Base-by-base conservation (phyloP, 2,888 invertebrate genomes). In the Sisyra terminalis region DNA sequence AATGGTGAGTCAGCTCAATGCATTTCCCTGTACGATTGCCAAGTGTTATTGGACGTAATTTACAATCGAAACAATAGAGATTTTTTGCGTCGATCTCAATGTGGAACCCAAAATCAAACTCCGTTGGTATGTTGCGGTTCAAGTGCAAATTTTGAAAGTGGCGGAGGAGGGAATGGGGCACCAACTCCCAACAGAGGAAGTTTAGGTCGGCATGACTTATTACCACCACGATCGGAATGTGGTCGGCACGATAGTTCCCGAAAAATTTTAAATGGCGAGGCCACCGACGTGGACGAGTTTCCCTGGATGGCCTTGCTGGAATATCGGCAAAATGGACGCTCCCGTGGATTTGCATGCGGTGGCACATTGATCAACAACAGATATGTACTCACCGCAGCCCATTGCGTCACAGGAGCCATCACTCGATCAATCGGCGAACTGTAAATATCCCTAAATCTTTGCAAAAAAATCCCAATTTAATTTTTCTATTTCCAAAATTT, bases 311-410 rank as follows among this genome's bases (percentile, higher is more conserved):
- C 59, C 0, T 54, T 70, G 11, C 54, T 73, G 29, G 61, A 67
- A 40, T 70, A 71, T 51, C 61, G 57, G 43, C 53, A 53, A 29
- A 48, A 52, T 43, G 57, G 55, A 4, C 46, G 46, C 9, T 53
- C 46, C 16, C 34, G 32, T 9, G 51, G 46, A 18, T 55, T 62
- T 18, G 50, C 61, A 1, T 72, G 73, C 48, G 70, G 69, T 1
- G 71, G 69, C 4, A 57, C 63, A 3, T 59, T 73, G 1, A 71
- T 74, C 49, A 70, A 65, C 46, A 53, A 57, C 0, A 57, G 55
- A 55, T 71, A 71, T 49, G 65, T 71, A 2, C 47, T 72, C 6
- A 71, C 73, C 1, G 72, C 71, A 1, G 70, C 62, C 0, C 71
- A 72, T 53, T 73, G 73, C 49, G 61, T 71, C 1, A 50, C 47